These are phyloP conservation scores for Myotis lucifugus DNA, from an alignment of 2,113 vertebrate genomes.

Conservation along the genomic window DNA sequence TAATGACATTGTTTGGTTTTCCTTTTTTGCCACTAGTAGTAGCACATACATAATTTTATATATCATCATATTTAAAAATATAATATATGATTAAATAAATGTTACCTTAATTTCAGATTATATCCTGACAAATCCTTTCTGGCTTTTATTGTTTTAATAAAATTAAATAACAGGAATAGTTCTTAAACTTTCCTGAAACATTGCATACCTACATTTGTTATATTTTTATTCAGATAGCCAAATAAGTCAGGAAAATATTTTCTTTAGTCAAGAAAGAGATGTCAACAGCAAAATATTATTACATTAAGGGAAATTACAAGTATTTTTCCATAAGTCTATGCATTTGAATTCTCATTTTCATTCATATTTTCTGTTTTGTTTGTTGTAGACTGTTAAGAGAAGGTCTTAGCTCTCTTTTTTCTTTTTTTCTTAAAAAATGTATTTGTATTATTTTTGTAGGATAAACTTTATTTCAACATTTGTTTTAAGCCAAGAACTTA, in stretches of 20 bases:
- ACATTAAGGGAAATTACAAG: not conserved
- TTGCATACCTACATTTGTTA: not conserved
- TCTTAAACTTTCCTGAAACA: slow-evolving; percentile 49
- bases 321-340: not conserved
- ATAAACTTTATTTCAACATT: slow-evolving; percentile 35
- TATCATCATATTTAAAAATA: slow-evolving; percentile 30
- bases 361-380: slow-evolving; percentile 46
- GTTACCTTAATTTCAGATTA: slow-evolving; percentile 34
- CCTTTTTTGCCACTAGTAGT: not conserved
- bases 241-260: not conserved
- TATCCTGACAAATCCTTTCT: slow-evolving; percentile 3
- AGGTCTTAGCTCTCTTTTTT: not conserved
- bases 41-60: not conserved
- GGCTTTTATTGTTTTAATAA: slow-evolving; percentile 52
- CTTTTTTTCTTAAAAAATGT: not conserved
- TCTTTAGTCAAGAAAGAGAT: slow-evolving; percentile 11
- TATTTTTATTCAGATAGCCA: slow-evolving; percentile 36
- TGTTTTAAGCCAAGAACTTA: slow-evolving; percentile 45
- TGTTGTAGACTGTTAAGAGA: not conserved
- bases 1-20: slow-evolving; percentile 1
- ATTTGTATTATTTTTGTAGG: slow-evolving; percentile 17
- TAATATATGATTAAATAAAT: not conserved
- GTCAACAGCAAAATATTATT: not conserved
- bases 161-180: slow-evolving; percentile 26
- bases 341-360: slow-evolving; percentile 31